Base-by-base conservation (phyloP, 2,888 invertebrate species). In the Heteromyza rotundicornis region DNA sequence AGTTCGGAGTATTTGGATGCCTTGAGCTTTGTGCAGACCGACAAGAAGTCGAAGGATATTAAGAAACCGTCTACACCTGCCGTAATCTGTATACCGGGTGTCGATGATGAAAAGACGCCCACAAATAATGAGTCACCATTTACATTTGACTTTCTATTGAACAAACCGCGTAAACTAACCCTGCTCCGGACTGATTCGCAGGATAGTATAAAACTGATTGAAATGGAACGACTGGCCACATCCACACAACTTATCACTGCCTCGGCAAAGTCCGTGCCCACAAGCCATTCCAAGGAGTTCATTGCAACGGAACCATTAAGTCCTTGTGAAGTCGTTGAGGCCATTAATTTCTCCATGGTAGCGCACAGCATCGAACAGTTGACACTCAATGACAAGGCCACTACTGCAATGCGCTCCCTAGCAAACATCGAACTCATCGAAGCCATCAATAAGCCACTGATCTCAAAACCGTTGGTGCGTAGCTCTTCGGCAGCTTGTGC, bases 101-200 rank as follows among this genome's bases (percentile, higher is more conserved):
- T 71, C 19, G 79, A 78, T 63, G 75, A 77, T 44, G 77, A 80
- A 22, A 75, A 76, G 20, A 79, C 80, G 3, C 80, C 80, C 7
- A 81, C 79, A 0, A 81, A 80, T 64, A 70, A 71, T 53, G 62
- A 66, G 0, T 65, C 68, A 10, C 70, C 74, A 19, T 81, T 81
- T 57, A 77, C 69, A 57, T 80, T 80, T 59, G 79, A 79, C 53
- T 67, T 67, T 7, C 60, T 52, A 40, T 32, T 17, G 19, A 59
- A 16, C n/a, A 35, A 60, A 14, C 17, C 19, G 7, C 68, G 64
- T 5, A 74, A 71, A 40, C 62, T 75, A 10, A 70, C 75, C 12
- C 57, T 72, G 59, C 71, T 71, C 1, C 63, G 67, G 17, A 70
- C 68, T 64, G 71, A 71, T 0, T 55, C 65, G 10, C 71, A 70